phyloP scores from a whole-genome alignment of 2,888 invertebrate genomes.

The Perithous albicinctus region DNA sequence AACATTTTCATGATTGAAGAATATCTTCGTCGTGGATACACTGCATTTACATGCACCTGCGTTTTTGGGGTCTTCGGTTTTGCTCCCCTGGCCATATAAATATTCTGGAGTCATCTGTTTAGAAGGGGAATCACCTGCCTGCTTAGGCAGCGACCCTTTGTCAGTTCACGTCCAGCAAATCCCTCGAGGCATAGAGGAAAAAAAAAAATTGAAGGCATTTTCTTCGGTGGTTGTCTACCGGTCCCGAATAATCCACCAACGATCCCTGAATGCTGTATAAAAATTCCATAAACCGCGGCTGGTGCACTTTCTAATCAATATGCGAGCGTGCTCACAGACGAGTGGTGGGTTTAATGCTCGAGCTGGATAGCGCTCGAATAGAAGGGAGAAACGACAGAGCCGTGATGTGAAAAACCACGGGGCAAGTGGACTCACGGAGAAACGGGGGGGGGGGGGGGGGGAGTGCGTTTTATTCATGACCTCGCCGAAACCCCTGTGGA shows the following conservation, averaged over 20 bases:
- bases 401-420: constrained; percentile 29
- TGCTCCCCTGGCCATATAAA: background rate
- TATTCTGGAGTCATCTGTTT: background rate
- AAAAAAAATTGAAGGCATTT: constrained; percentile 8
- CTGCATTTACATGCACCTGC: background rate
- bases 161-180: background rate
- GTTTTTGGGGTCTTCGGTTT: background rate
- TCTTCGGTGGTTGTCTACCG: background rate
- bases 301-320: constrained; percentile 40
- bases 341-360: constrained; percentile 27
- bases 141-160: background rate
- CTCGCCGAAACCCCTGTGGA: constrained; percentile 68
- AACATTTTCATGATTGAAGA: background rate
- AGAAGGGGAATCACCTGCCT: background rate
- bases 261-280: background rate
- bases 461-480: constrained; percentile 72
- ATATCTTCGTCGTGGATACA: background rate
- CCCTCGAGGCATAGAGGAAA: background rate
- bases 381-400: background rate
- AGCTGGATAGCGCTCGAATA: background rate
- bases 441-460: constrained; percentile 33
- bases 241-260: background rate
- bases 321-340: constrained; percentile 19
- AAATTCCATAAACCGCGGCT: constrained; percentile 30
- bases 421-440: constrained; percentile 46